Base-by-base conservation (phyloP, 2,113 vertebrate genomes). In the Ochotona curzoniae region DNA sequence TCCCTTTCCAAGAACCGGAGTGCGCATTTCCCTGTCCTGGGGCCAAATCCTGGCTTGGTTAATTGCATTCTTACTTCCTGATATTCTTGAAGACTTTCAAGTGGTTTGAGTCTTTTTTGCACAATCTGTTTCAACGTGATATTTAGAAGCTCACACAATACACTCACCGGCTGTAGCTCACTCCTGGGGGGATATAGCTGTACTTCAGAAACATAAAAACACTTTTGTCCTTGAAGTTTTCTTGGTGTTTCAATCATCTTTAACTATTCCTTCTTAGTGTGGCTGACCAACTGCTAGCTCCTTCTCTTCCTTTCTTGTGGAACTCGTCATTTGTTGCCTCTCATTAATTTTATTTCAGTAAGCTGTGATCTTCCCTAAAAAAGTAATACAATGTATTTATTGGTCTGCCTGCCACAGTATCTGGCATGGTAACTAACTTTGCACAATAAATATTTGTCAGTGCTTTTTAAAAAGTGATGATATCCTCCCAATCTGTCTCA, bases 81-180 rank as follows among this genome's bases (percentile, higher is more conserved):
- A 94, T 94, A 94, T 84, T 94, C 84, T 90, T 85, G 71, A 89
- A 54, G 64, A 85, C 83, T 96, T 94, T 78, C 71, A 87, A 93
- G 83, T 94, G 78, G 61, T 94, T 96, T 89, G 13, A 13, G 51
- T 71, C 64, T 75, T 93, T 86, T 93, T 90, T 82, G 32, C 73
- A 89, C 91, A 87, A 15, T 93, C 86, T 85, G 70, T 91, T 94
- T 84, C 74, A 94, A 82, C 90, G 23, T 89, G 92, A 64, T 89
- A 71, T 95, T 94, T 87, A 95, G 88, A 93, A 75, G 35, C 38
- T 44, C 66, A 54, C 71, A 75, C 0, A 64, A n/a, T 90, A 93
- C 21, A 76, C 47, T 79, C 47, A 75, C n/a, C 57, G 71, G 74
- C 7, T 71, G 44, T 38, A 26, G 89, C 96, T 96, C 80, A 93